phyloP scores from a whole-genome alignment of 2,888 invertebrate species.

The Dasypogon diadema region DNA sequence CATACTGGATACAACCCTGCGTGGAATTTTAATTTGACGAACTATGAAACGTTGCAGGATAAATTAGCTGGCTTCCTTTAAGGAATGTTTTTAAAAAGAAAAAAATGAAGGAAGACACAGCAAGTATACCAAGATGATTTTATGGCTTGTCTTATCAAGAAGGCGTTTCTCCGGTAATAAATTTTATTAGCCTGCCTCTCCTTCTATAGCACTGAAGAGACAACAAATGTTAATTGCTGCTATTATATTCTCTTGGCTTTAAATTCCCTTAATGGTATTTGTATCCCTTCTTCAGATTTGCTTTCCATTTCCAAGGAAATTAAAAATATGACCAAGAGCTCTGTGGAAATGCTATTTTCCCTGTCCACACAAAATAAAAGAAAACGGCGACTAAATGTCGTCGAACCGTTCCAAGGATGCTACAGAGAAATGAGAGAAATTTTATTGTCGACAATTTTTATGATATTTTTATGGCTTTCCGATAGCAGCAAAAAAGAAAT shows the following conservation, averaged over 20 bases:
- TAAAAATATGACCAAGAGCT: slow-evolving; percentile 4
- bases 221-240: not conserved
- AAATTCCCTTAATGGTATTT: not conserved
- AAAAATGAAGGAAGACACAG: not conserved
- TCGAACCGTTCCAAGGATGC: not conserved
- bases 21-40: slow-evolving; percentile 41
- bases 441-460: slow-evolving; percentile 45
- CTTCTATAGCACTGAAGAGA: not conserved
- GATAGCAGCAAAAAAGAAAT: slow-evolving; percentile 34
- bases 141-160: not conserved
- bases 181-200: not conserved
- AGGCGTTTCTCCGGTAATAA: not conserved
- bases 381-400: slow-evolving; percentile 38
- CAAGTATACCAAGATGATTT: not conserved
- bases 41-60: slow-evolving; percentile 32
- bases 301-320: slow-evolving; percentile 12
- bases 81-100: slow-evolving; percentile 1
- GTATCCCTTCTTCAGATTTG: not conserved
- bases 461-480: slow-evolving; percentile 45
- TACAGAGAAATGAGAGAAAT: slow-evolving; percentile 21
- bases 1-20: slow-evolving; percentile 4
- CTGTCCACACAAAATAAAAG: not conserved
- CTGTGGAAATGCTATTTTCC: not conserved
- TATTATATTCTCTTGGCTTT: not conserved
- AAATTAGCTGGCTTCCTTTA: slow-evolving; percentile 36